Conservation (phyloP, 2,113 vertebrate species). For the Nestor notabilis region DNA sequence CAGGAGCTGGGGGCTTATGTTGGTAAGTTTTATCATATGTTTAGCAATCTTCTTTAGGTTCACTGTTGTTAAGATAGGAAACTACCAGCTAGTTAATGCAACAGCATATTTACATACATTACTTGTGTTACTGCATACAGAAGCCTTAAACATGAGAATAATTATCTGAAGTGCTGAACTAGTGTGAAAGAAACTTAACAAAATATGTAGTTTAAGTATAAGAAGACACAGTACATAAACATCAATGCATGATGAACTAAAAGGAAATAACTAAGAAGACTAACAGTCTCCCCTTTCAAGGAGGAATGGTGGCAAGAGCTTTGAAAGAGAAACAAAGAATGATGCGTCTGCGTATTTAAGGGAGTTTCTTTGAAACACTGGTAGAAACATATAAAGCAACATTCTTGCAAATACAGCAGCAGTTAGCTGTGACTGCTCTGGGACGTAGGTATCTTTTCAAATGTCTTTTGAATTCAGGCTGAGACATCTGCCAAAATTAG, state of each 20-base stretch:
- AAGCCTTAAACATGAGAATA: background rate
- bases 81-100: background rate
- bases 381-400: background rate
- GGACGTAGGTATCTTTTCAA: background rate
- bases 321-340: background rate
- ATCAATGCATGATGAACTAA: background rate
- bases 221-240: background rate
- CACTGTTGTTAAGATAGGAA: background rate
- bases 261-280: background rate
- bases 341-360: background rate
- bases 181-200: background rate
- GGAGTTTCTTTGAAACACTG: background rate
- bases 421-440: background rate
- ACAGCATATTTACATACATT: background rate
- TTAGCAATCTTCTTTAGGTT: background rate
- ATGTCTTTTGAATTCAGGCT: background rate
- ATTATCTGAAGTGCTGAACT: background rate
- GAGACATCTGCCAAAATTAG: rapidly evolving
- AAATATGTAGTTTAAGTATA: rapidly evolving
- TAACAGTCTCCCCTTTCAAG: background rate
- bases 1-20: conserved; percentile 97
- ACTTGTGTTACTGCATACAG: background rate
- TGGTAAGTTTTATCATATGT: conserved; percentile 80
- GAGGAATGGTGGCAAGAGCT: background rate
- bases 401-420: background rate